Base-by-base conservation (phyloP, 2,113 vertebrate genomes). In the Oenanthe oenanthe region DNA sequence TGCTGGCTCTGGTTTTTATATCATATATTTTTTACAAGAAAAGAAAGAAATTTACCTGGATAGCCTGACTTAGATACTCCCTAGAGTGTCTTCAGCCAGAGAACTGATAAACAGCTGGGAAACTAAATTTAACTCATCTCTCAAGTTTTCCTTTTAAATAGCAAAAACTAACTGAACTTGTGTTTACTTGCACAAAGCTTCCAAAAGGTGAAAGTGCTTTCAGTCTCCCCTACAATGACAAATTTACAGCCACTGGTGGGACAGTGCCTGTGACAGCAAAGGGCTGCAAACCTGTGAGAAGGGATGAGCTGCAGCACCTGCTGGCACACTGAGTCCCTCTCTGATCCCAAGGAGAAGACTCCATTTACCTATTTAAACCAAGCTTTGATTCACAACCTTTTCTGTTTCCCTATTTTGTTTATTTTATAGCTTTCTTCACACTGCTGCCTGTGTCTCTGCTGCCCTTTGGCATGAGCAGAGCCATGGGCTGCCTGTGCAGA, bases 401-500 rank as follows among this genome's bases (percentile, higher is more conserved):
- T 71, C 28, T 12, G 72, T 50, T 60, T 61, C 32, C 10, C 8
- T 26, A 13, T 15, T 11, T 70, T 12, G 17, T 74, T 62, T 28
- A 45, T 71, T 63, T 68, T 31, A 48, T 12, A 29, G 7, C 3
- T 9, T 50, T 36, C 31, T 62, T 47, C 50, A 34, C 0, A 0
- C 26, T 1, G 1, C 17, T 72, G 26, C 20, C 16, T 36, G 0
- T 42, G 28, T 54, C 58, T 67, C 34, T 68, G 54, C 10, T 40
- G 40, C 3, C 1, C 17, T 86, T 61, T 42, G 60, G 10, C 13
- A 20, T 5, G 11, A 32, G 7, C 17, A 36, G 31, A 73, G 38
- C 16, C 36, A 8, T 0, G 0, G 40, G 8, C 20, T 88, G n/a
- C 47, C 51, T 40, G 62, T 2, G 0, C 9, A 14, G 65, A 0